Base-by-base conservation (phyloP, 2,888 invertebrate species). In the Apodemia zela region DNA sequence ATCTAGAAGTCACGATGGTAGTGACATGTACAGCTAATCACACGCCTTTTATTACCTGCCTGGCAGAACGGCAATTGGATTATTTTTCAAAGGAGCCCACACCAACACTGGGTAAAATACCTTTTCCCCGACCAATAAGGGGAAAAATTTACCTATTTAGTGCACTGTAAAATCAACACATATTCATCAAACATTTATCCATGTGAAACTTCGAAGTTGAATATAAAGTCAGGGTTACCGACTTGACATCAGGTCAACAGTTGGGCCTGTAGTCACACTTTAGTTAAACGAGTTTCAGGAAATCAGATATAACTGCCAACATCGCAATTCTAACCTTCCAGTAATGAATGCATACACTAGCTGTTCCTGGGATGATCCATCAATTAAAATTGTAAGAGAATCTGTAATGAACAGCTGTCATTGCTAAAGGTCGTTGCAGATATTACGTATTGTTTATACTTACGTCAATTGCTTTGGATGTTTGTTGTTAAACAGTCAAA, bases 381-480 rank as follows among this genome's bases (percentile, higher is more conserved):
- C 54, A 67, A 67, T 68, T 68, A 66, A 63, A 62, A 64, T 45
- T 63, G 67, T 66, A 68, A 68, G 64, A 59, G 63, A 65, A 68
- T 66, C 66, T 64, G 4, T 51, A 25, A 15, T 45, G n/a, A 45
- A 45, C 45, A 21, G 25, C 54, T 54, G 54, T 51, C 54, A 54
- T 51, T 51, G 25, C 5, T 54, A 51, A 45, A 51, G 51, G 25
- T 18, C 25, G 25, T 6, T 15, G 51, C 11, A 51, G 11, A 51
- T 21, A 51, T 51, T 51, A 45, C n/a, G 45, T 6, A n/a, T 15
- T 45, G 45, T 45, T 38, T 38, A 29, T 29, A 29, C 11, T 38
- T 35, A 35, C 10, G 10, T 35, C 35, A 35, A 35, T 35, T 35
- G 35, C 35, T 35, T 35, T 8, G 7, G 35, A 35, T 35, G 7